Conservation (phyloP, 2,888 invertebrate genomes). For the Isotomurus palustris region DNA sequence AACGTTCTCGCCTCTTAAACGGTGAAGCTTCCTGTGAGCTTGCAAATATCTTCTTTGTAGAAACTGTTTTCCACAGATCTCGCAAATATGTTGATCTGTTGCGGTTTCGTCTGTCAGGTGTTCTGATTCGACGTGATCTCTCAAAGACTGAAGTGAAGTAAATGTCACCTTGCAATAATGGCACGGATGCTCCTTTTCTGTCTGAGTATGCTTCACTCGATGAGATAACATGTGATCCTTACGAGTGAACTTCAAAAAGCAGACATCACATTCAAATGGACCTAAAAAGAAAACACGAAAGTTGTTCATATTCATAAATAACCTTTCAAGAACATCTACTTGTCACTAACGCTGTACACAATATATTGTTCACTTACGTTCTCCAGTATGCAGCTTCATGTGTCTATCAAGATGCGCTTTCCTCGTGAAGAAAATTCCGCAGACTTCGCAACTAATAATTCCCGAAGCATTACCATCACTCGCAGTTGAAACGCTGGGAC, state of each 20-base stretch:
- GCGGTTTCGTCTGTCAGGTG: not conserved
- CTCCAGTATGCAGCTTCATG: conserved; percentile 24
- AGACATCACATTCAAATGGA: conserved; percentile 16
- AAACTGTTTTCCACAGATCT: conserved; percentile 4
- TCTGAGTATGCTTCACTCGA: conserved; percentile 13
- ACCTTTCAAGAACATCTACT: not conserved
- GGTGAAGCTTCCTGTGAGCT: conserved; percentile 7
- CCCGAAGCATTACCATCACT: not conserved
- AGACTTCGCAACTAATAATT: not conserved
- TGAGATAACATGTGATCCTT: conserved; percentile 20
- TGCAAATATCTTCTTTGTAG: conserved; percentile 1
- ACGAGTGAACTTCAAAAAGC: conserved; percentile 8
- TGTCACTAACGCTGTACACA: not conserved
- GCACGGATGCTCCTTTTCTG: too few relatives aligned
- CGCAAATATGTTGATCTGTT: not conserved
- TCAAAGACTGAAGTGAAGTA: not conserved
- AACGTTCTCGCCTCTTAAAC: too few relatives aligned
- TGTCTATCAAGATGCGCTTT: conserved; percentile 28
- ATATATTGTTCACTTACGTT: conserved; percentile 14
- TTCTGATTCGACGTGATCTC: not conserved
- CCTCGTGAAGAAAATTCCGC: conserved; percentile 5
- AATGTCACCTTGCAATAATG: too few relatives aligned
- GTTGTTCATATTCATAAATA: not conserved
- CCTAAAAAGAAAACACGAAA: not conserved
- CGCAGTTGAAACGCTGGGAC: not conserved